Conservation (phyloP, 2,113 vertebrate genomes). For the Xenopus tropicalis region DNA sequence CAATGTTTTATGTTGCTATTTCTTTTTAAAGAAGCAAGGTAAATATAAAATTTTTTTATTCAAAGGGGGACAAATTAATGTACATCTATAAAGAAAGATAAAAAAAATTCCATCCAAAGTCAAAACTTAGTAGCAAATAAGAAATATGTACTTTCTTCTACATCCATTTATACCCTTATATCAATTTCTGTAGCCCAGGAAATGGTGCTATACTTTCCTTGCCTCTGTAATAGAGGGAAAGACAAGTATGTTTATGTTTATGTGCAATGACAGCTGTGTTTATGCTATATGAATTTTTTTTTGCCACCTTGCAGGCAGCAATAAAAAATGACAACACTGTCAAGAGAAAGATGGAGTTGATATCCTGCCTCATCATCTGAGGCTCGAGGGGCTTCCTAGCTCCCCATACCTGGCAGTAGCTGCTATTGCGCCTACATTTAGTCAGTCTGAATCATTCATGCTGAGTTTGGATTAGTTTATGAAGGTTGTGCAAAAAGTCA, state of each 20-base stretch:
- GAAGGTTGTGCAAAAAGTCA: no score
- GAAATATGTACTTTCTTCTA: neutral
- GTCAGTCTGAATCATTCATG: no score
- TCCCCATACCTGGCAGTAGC: no score
- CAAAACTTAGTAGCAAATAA: neutral
- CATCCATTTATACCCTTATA: neutral
- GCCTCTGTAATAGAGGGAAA: neutral
- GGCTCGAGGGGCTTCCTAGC: no score
- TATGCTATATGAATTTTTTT: neutral
- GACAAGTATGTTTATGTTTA: neutral
- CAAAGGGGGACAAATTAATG: neutral
- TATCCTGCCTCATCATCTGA: neutral
- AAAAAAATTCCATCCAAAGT: neutral
- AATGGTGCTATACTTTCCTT: neutral
- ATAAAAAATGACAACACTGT: neutral
- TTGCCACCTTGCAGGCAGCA: neutral
- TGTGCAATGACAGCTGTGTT: neutral
- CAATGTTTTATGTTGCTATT: no score
- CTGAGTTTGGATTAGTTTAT: no score
- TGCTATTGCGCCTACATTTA: no score
- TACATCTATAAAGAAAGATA: neutral
- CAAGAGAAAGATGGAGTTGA: neutral
- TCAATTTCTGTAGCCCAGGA: neutral
- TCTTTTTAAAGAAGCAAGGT: no score
- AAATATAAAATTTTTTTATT: neutral